Base-by-base conservation (phyloP, 2,113 vertebrate genomes). In the Recurvirostra avosetta region DNA sequence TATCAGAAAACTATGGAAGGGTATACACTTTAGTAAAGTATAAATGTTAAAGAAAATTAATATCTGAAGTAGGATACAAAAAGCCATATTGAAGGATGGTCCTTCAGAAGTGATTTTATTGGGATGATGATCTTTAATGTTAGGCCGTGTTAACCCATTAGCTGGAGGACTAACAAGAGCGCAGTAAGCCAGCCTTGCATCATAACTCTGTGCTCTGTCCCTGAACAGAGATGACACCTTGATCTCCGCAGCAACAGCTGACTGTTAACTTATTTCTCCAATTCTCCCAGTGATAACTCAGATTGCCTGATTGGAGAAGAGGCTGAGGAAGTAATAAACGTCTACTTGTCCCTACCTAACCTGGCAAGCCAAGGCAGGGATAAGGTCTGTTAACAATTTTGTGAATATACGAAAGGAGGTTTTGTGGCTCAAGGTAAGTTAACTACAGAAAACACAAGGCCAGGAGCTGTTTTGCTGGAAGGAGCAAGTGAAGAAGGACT, bases 211-310 rank as follows among this genome's bases (percentile, higher is more conserved):
- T 6, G 49, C 5, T 29, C 58, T 73, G 67, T 6, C 67, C 71
- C 78, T 61, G 21, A 40, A 8, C 43, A 32, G 81, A 47, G 62
- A 16, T 10, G 66, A 50, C 61, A 82, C 26, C 21, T 61, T 5
- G 23, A 45, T 22, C 63, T 65, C 62, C 40, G 61, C 71, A 76
- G 79, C 36, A 49, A 22, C 34, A 70, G 30, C 36, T 55, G 59
- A 15, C 56, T 56, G n/a, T 23, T 53, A 56, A 75, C 58, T 79
- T 61, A 40, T 1, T 85, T 65, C 74, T 70, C 55, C 29, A 3
- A 7, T 41, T 70, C 34, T 53, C 50, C 41, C 32, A 45, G 62
- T 0, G 1, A 45, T 14, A 67, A 49, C 66, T 58, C 34, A 0
- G 1, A 32, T 3, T 22, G 29, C 38, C n/a, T 81, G 8, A 53